A percentile compares a stretch with the other conserved stretches of the same genome.
Conservation (phyloP, 2,113 vertebrate species). For the Tangachromis dhanisi region DNA sequence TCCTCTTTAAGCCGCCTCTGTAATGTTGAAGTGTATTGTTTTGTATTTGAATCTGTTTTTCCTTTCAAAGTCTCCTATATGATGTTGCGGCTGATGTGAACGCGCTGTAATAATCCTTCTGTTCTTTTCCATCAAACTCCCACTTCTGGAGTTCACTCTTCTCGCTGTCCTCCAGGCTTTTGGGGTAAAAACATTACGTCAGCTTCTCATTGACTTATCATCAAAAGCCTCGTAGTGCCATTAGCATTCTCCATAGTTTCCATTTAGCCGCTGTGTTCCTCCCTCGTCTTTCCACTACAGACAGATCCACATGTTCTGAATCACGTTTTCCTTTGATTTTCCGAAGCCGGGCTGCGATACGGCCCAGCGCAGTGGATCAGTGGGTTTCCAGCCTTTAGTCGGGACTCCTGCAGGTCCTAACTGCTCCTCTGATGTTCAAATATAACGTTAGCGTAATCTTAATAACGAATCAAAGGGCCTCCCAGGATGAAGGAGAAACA, state of each 20-base stretch:
- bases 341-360: constrained; percentile 8
- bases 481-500: constrained; percentile 51
- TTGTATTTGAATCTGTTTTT: not conserved
- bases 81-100: not conserved
- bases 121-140: not conserved
- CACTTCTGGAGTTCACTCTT: not conserved
- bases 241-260: not conserved
- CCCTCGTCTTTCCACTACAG: not conserved
- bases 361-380: constrained; percentile 2
- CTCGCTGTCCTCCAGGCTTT: not conserved
- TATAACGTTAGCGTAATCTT: constrained; percentile 52
- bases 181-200: not conserved
- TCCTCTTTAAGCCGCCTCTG: rapidly evolving
- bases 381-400: not conserved
- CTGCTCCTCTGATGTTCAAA: constrained; percentile 19
- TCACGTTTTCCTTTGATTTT: constrained; percentile 41
- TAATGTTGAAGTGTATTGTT: not conserved
- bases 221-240: not conserved
- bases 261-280: not conserved
- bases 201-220: constrained; percentile 25
- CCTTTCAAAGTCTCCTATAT: not conserved
- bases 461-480: constrained; percentile 53
- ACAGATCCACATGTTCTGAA: constrained; percentile 32
- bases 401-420: not conserved
- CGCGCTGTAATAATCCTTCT: not conserved